Conservation (phyloP, 2,113 vertebrate genomes). For the Trichomycterus rosablanca region DNA sequence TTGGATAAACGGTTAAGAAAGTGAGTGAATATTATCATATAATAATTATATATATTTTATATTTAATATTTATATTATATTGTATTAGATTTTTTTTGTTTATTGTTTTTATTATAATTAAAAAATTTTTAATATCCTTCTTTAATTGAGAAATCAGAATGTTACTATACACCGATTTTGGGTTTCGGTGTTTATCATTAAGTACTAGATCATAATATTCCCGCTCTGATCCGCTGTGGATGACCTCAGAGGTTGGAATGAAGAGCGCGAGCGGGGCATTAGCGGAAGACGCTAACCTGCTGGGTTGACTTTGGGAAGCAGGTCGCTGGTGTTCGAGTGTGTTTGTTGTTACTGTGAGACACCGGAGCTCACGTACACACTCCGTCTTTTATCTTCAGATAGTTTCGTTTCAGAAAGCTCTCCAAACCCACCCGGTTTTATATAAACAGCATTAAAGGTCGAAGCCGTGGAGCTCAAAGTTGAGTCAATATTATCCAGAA, state of each 20-base stretch:
- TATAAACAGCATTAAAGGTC: conserved; percentile 49
- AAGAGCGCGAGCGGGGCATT: conserved; percentile 21
- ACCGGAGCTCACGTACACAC: conserved; percentile 34
- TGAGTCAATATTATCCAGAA: conserved; percentile 58
- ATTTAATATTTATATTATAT: too few species aligned
- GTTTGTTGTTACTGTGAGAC: conserved; percentile 39
- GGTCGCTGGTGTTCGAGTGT: conserved; percentile 24
- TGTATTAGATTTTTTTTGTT: too few species aligned
- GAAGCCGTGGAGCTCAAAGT: conserved; percentile 49
- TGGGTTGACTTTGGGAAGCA: conserved; percentile 35
- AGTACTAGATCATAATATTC: too few species aligned
- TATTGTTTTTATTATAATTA: too few species aligned
- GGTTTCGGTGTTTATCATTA: too few species aligned
- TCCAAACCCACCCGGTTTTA: conserved; percentile 25
- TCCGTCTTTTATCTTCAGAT: conserved; percentile 23
- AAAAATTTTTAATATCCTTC: too few species aligned
- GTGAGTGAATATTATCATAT: too few species aligned
- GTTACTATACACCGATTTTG: too few species aligned
- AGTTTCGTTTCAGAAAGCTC: conserved; percentile 37
- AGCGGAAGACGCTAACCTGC: conserved; percentile 20
- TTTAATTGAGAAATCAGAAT: too few species aligned
- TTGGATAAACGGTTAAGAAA: too few species aligned
- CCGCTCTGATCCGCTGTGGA: too few species aligned
- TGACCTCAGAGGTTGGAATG: conserved; percentile 32
- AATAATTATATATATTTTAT: too few species aligned